phyloP scores from a whole-genome alignment of 2,113 vertebrate species.

The Trogon melanurus region DNA sequence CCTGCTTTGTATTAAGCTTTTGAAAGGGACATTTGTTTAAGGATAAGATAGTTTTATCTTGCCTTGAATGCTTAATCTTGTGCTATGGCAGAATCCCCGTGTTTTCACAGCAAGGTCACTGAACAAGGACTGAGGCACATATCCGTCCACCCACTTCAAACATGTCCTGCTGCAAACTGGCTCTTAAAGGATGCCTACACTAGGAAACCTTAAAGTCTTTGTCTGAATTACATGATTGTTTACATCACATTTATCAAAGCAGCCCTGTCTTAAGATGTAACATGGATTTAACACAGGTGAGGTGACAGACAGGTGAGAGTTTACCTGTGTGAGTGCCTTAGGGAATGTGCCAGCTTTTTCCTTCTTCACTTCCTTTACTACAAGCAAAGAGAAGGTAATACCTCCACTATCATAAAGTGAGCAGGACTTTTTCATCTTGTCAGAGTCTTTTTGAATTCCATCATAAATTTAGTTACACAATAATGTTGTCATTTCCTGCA shows the following conservation, averaged over 20 bases:
- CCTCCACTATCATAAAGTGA: neutral
- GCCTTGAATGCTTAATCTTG: slow-evolving; percentile 55
- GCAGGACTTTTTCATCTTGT: neutral
- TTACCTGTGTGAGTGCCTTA: neutral
- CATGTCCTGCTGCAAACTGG: neutral
- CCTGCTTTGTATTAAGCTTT: slow-evolving; percentile 77
- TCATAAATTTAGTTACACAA: neutral
- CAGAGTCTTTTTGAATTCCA: neutral
- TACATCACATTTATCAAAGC: neutral
- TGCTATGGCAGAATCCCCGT: neutral
- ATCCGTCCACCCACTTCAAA: neutral
- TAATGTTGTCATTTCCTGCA: neutral
- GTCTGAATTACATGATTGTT: neutral
- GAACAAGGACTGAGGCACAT: neutral
- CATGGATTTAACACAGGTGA: neutral
- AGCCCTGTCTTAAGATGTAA: neutral
- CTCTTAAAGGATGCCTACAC: neutral
- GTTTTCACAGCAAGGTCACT: slow-evolving; percentile 34
- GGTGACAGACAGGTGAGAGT: neutral
- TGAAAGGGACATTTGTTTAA: slow-evolving; percentile 81
- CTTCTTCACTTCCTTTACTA: neutral
- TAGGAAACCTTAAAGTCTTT: neutral
- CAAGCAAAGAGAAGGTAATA: neutral
- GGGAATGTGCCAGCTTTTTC: neutral
- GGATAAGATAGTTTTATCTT: slow-evolving; percentile 72